Evolutionary conservation across 2,113 vertebrate species (phyloP), one percentile per base, ranked within the genome.

Genomic region (Bostrychus sinensis): DNA sequence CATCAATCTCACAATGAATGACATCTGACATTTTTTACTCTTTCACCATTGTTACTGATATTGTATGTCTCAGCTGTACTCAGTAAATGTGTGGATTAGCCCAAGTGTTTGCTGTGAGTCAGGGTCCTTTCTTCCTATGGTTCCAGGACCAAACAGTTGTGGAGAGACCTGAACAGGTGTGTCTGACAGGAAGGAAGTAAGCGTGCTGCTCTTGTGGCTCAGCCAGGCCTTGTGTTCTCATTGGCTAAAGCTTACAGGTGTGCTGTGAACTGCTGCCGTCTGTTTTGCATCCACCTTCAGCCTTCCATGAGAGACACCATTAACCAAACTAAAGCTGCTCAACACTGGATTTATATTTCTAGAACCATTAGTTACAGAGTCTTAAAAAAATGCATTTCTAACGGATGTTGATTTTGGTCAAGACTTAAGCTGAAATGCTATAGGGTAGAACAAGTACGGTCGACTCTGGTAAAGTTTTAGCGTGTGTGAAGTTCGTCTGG

Each of bases 111-210:
- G 46, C 62, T 61, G 66, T 69, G 67, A 70, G 79, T 72, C 34
- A 61, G 86, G 72, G 56, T 85, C 62, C 76, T 75, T 65, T 84
- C 78, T 91, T 63, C 77, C 59, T 91, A 75, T 92, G 89, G 84
- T 92, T 92, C 70, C 91, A 93, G 92, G 91, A 75, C 87, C 71
- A 86, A 80, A 81, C 75, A 66, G 56, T 86, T 82, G 46, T 58
- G 85, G 78, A 87, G 75, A 81, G 78, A 77, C 60, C 59, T 85
- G 81, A 86, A 82, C 82, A 91, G 91, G 90, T 91, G 89, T 80
- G 84, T 89, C 85, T 73, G 54, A 72, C 19, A 77, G 62, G 70
- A 79, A 72, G 72, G 59, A 83, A 80, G 85, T 83, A 88, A 89
- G 69, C 72, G 51, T 62, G 71, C 73, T 81, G 72, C 72, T 76